These are phyloP conservation scores for Sebastes diploproa DNA, from an alignment of 2,797 vertebrate genomes.

Conservation along the genomic window DNA sequence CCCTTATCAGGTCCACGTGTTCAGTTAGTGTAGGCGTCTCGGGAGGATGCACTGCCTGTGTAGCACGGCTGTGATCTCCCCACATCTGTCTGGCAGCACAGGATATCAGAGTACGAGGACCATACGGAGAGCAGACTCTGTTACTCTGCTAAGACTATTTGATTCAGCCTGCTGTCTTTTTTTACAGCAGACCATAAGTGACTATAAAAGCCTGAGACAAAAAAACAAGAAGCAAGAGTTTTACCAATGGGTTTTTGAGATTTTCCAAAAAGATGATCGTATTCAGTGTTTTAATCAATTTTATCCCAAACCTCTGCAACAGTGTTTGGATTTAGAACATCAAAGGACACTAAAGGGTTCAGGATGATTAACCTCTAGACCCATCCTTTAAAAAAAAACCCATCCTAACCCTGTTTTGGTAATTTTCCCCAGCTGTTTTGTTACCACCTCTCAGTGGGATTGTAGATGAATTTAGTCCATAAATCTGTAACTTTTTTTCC, in stretches of 20 bases:
- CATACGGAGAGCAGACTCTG: constrained; percentile 32
- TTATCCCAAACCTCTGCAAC: neutral
- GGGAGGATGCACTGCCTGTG: constrained; percentile 24
- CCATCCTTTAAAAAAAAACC: neutral
- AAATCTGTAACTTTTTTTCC: neutral
- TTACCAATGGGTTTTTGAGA: neutral
- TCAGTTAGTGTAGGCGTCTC: neutral
- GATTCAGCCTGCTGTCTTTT: neutral
- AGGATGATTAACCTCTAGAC: neutral
- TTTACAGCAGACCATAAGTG: neutral
- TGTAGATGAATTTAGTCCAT: neutral
- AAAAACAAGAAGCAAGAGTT: neutral
- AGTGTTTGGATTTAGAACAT: neutral
- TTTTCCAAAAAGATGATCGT: neutral
- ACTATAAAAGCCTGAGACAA: neutral
- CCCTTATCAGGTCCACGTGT: constrained; percentile 27
- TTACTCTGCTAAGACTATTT: neutral
- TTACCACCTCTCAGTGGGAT: neutral
- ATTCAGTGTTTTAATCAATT: no score
- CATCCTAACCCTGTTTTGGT: neutral
- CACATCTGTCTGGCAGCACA: constrained; percentile 57
- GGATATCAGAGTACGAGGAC: neutral
- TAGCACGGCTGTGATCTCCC: constrained; percentile 2
- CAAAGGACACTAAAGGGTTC: neutral
- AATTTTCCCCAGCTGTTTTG: neutral